Percentiles rank a stretch among this genome's conserved stretches.
Evolutionary conservation across 2,113 vertebrate species (phyloP).

Genomic region (Chaetodon auriga): DNA sequence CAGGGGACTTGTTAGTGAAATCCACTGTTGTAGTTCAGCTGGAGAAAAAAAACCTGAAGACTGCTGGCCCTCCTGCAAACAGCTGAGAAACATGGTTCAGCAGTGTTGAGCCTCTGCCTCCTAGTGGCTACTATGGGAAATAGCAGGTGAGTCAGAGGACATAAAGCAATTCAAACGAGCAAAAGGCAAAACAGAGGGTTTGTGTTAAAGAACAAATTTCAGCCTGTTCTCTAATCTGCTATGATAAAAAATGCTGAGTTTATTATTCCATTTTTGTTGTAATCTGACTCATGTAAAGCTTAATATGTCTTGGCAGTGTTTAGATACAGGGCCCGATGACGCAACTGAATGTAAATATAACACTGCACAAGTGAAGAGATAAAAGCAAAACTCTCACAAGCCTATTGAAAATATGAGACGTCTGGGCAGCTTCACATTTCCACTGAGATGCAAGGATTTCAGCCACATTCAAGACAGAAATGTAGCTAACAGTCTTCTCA

Average conservation of each 20-base stretch:
- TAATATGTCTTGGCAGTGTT: neutral
- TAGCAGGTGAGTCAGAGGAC: neutral
- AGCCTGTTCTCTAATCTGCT: neutral
- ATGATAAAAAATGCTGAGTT: neutral
- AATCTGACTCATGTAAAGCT: neutral
- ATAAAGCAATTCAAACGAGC: neutral
- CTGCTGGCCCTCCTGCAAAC: neutral
- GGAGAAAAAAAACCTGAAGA: neutral
- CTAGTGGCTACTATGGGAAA: neutral
- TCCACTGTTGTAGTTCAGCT: neutral
- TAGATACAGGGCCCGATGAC: neutral
- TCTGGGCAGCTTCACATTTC: neutral
- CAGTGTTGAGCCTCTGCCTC: constrained; percentile 35
- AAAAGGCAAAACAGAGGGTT: neutral
- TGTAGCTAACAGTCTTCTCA: neutral
- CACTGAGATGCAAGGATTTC: neutral
- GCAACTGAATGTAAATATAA: neutral
- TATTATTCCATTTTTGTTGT: neutral
- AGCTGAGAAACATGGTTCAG: neutral
- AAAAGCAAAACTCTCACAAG: neutral
- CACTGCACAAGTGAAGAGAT: neutral
- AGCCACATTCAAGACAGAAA: neutral
- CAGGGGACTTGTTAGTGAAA: neutral
- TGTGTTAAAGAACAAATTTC: neutral
- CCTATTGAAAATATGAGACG: neutral